phyloP scores from a whole-genome alignment of 2,888 invertebrate species.

The Pristionchus exspectatus region DNA sequence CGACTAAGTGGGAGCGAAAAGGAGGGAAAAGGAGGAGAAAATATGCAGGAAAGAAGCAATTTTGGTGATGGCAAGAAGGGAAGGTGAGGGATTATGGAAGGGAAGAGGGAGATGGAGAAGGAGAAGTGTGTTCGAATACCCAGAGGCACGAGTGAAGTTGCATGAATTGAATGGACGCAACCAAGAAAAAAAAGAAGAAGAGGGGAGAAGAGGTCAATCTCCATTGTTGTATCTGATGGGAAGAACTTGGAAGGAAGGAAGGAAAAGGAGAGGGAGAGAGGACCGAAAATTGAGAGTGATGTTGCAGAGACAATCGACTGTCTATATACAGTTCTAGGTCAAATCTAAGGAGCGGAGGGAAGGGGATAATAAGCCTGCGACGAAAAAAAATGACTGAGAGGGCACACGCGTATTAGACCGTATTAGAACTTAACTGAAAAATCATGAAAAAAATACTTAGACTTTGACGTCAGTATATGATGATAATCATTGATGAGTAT shows the following conservation, averaged over 20 bases:
- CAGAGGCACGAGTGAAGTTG: conserved; percentile 7
- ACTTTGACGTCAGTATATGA: not conserved
- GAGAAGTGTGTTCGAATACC: conserved; percentile 2
- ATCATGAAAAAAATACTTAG: not conserved
- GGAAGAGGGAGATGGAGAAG: not conserved
- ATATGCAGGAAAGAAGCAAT: conserved; percentile 50
- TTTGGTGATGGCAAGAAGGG: conserved; percentile 47
- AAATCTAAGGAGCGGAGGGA: not conserved
- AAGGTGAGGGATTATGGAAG: conserved; percentile 21
- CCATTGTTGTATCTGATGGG: conserved; percentile 37
- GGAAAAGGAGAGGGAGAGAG: conserved; percentile 18
- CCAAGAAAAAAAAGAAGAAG: not conserved
- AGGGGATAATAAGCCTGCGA: not conserved
- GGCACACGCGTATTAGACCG: not conserved
- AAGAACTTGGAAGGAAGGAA: not conserved
- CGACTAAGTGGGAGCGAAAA: conserved; percentile 21
- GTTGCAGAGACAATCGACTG: conserved; percentile 27
- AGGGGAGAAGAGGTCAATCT: conserved; percentile 35
- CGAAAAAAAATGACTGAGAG: not conserved
- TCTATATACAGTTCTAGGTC: conserved; percentile 18
- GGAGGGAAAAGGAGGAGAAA: conserved; percentile 6
- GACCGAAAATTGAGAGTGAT: conserved; percentile 40
- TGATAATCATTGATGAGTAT: not conserved
- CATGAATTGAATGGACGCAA: conserved; percentile 44
- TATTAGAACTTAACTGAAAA: not conserved